Evolutionary conservation across 1,140 invertebrate species (phyloP), one percentile per base, ranked within the genome.

Genomic region (Alviniconcha marisindica): DNA sequence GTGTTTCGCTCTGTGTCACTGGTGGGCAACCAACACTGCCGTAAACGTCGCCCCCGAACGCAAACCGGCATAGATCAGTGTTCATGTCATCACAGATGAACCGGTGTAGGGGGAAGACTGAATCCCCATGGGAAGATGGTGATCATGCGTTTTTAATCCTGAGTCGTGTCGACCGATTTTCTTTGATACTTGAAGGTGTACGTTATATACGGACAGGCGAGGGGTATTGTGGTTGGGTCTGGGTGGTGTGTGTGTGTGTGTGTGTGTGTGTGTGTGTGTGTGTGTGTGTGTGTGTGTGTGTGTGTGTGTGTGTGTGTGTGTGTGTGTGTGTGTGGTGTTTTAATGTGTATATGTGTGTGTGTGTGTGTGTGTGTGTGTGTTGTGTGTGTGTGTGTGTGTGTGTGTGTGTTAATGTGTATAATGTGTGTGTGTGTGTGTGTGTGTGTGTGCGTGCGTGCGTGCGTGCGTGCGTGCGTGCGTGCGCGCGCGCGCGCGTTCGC

Each of bases 251-350:
- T 74, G 71, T 74, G 33, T 74, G 71, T 74, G 71, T 74, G 71
- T 74, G 71, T 74, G 71, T 74, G 38, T 76, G 21, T 76, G 73
- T 44, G 74, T 77, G 74, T 77, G 42, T 77, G 48, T 77, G 74
- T 77, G 40, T 54, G 18, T 54, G 42, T 28, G 74, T 54, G 33
- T n/a, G 74, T 48, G 74, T 33, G 44, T 51, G 28, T 51, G 74
- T 33, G 31, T 48, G 44, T 77, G 44, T 77, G 74, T 77, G 74
- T 48, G 74, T 54, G 74, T 77, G 42, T 33, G 40, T 38, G 71
- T 33, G 18, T 51, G 74, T 51, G 42, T 40, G 73, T 5, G 33
- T 5, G 54, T 18, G 21, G 54, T n/a, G 54, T n/a, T 60, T 5
- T n/a, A 60, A 2, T 18, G 28, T 60, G 21, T 5, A 5, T 60